phyloP scores from a whole-genome alignment of 1,140 invertebrate species.

The Nautilus pompilius region DNA sequence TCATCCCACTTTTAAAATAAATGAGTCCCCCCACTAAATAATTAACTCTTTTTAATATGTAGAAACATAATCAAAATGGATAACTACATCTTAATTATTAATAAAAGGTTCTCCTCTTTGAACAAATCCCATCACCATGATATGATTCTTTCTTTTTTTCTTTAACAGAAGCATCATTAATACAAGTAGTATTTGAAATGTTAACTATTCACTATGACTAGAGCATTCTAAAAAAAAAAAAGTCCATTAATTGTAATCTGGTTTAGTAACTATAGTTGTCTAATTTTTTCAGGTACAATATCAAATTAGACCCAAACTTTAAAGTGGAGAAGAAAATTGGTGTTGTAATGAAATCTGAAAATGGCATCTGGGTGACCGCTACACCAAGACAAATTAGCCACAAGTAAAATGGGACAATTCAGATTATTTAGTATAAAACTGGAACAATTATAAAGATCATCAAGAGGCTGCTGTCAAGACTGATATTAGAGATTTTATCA shows the following conservation, averaged over 20 bases:
- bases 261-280: no score
- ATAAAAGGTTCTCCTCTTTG: not conserved
- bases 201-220: not conserved
- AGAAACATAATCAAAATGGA: no score
- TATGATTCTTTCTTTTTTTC: not conserved
- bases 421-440: no score
- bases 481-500: no score
- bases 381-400: conserved; percentile 6
- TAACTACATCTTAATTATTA: no score
- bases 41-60: not conserved
- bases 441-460: no score
- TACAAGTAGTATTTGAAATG: not conserved
- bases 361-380: conserved; percentile 19
- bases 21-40: no score
- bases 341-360: conserved; percentile 22
- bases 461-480: no score
- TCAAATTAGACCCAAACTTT: conserved; percentile 17
- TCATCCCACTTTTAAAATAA: no score
- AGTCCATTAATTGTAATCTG: no score
- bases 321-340: conserved; percentile 17
- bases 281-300: conserved; percentile 19
- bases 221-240: no score
- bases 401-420: no score
- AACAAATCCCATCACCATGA: not conserved
- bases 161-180: not conserved